A percentile compares a stretch with the other conserved stretches of the same genome.
Conservation (phyloP, 35 echinoderm and acorn worm species). For the Chiridota heheva region DNA sequence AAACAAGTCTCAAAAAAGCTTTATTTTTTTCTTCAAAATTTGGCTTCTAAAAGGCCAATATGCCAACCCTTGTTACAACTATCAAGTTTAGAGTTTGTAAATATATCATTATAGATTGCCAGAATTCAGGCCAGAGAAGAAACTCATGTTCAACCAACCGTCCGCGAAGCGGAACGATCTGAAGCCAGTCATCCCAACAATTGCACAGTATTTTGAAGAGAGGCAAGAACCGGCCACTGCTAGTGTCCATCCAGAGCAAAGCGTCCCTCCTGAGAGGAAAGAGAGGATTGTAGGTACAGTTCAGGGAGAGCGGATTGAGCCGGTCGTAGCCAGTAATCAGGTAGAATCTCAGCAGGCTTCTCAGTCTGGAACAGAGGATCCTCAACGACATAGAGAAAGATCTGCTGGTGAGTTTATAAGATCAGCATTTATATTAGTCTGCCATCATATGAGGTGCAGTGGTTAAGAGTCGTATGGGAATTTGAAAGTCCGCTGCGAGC, state of each 20-base stretch:
- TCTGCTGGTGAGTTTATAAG: slow-evolving; percentile 17
- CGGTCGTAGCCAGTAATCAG: slow-evolving; percentile 32
- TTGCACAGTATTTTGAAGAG: slow-evolving; percentile 20
- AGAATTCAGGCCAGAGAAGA: slow-evolving; percentile 39
- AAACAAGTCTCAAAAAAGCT: no score
- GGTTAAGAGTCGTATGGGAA: no score
- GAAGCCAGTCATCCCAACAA: no score
- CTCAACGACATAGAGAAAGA: slow-evolving; percentile 31
- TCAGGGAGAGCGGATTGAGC: slow-evolving; percentile 13
- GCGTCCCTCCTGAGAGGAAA: slow-evolving; percentile 1
- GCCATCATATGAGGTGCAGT: no score
- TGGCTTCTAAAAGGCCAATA: no score
- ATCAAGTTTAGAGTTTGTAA: no score
- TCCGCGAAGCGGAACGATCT: slow-evolving; percentile 27
- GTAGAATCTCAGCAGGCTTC: slow-evolving; percentile 26
- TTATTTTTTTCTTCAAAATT: no score
- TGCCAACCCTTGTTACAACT: no score
- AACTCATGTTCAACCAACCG: slow-evolving; percentile 16
- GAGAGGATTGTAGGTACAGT: slow-evolving; percentile 21
- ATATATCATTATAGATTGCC: slow-evolving; percentile 20
- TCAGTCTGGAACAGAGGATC: slow-evolving; percentile 34
- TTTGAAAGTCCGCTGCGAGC: no score
- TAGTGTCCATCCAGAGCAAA: slow-evolving; percentile 37
- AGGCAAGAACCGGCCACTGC: slow-evolving; percentile 13
- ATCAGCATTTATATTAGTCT: no score